phyloP scores from a whole-genome alignment of 2,797 vertebrate genomes.

The Phataginus tricuspis region DNA sequence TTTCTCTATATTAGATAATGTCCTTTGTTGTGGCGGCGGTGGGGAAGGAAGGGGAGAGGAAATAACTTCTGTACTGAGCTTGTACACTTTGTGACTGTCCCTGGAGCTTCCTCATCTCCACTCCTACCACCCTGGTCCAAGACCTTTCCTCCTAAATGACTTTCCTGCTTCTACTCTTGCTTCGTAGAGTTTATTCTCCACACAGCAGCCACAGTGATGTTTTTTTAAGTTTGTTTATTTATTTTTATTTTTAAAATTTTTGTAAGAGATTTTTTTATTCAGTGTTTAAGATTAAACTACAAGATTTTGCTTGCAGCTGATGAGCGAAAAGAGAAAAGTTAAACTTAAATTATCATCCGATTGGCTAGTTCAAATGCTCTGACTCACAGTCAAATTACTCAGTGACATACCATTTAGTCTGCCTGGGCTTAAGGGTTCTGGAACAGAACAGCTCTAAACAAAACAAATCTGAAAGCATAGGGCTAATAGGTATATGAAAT shows the following conservation, averaged over 20 bases:
- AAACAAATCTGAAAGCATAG: slow-evolving; percentile 72
- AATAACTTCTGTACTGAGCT: neutral
- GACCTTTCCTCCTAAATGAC: neutral
- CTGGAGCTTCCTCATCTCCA: neutral
- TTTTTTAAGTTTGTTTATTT: neutral
- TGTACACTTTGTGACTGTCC: neutral
- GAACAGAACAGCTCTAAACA: slow-evolving; percentile 81
- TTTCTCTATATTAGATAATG: neutral
- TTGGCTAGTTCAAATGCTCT: slow-evolving; percentile 79
- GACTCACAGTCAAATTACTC: slow-evolving; percentile 76
- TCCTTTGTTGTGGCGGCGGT: neutral
- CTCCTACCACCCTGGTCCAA: neutral
- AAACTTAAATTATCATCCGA: slow-evolving; percentile 83
- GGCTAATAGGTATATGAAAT: slow-evolving; percentile 66
- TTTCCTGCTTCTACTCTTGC: neutral
- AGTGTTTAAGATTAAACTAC: slow-evolving; percentile 85
- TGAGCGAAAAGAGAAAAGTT: slow-evolving; percentile 81
- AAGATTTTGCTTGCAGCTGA: slow-evolving; percentile 84
- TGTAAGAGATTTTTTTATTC: slow-evolving; percentile 86
- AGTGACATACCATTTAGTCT: slow-evolving; percentile 67
- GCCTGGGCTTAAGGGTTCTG: slow-evolving; percentile 74
- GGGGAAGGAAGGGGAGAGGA: neutral
- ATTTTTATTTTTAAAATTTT: slow-evolving; percentile 55
- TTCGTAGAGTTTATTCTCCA: neutral
- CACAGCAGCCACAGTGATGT: neutral